These are phyloP conservation scores for Polyergus mexicanus DNA, from an alignment of 1,140 invertebrate genomes.

Conservation along the genomic window DNA sequence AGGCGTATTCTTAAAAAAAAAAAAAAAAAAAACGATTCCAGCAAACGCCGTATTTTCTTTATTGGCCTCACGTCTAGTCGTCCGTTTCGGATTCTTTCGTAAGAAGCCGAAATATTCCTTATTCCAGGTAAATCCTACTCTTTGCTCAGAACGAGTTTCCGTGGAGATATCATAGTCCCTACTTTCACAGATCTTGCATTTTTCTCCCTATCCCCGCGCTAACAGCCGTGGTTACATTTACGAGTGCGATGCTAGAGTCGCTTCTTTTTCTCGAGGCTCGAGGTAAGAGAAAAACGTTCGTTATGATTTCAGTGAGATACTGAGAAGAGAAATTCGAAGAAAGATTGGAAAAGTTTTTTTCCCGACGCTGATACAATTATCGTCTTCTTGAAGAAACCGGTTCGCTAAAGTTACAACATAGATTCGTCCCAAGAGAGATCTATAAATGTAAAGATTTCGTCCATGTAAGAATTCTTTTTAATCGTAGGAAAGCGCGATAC, in stretches of 20 bases:
- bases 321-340: not conserved
- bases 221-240: constrained; percentile 56
- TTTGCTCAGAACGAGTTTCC: constrained; percentile 53
- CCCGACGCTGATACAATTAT: not conserved
- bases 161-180: constrained; percentile 22
- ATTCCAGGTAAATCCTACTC: constrained; percentile 62
- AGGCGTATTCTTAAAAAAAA: not conserved
- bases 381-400: not conserved
- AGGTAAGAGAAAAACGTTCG: not conserved
- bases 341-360: not conserved
- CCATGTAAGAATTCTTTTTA: not conserved
- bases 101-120: constrained; percentile 63
- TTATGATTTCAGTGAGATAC: not conserved
- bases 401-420: not conserved
- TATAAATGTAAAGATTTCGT: not conserved
- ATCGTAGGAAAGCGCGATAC: not conserved
- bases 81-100: constrained; percentile 36
- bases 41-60: constrained; percentile 54
- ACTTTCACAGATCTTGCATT: constrained; percentile 35
- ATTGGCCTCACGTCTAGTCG: constrained; percentile 48
- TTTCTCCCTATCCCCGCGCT: constrained; percentile 14
- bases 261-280: constrained; percentile 21
- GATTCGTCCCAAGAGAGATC: not conserved
- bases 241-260: constrained; percentile 21
- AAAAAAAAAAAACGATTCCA: constrained; percentile 18